Conservation (phyloP, 1,140 invertebrate genomes). For the Bactericera cockerelli region DNA sequence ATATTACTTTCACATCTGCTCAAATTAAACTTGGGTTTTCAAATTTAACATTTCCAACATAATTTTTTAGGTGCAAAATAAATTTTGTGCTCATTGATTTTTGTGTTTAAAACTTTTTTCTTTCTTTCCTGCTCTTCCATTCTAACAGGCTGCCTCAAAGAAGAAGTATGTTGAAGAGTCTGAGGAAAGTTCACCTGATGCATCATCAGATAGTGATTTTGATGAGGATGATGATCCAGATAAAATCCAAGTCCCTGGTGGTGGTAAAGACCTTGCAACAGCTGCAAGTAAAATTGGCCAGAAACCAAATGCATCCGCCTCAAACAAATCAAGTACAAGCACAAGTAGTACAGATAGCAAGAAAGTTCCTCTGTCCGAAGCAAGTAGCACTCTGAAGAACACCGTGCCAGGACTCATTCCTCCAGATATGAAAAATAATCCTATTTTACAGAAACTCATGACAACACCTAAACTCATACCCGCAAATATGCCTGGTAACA, state of each 20-base stretch:
- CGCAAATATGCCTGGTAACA: background rate
- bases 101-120: no score
- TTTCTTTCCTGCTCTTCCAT: no score
- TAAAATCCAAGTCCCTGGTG: constrained; percentile 74
- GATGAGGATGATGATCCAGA: constrained; percentile 79
- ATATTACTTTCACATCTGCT: no score
- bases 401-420: background rate
- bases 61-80: no score
- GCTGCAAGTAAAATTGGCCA: constrained; percentile 40
- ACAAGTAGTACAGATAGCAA: background rate
- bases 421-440: background rate
- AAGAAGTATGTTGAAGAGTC: constrained; percentile 10
- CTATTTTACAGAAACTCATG: background rate
- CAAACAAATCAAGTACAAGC: background rate
- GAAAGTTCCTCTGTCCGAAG: constrained; percentile 29
- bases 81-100: no score
- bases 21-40: no score
- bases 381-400: background rate
- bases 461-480: background rate
- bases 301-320: background rate
- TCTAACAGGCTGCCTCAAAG: background rate
- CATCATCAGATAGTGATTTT: constrained; percentile 41
- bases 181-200: constrained; percentile 50
- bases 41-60: no score
- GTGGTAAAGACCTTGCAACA: constrained; percentile 60